Conservation (phyloP, 2,113 vertebrate genomes). For the Plecotus auritus region DNA sequence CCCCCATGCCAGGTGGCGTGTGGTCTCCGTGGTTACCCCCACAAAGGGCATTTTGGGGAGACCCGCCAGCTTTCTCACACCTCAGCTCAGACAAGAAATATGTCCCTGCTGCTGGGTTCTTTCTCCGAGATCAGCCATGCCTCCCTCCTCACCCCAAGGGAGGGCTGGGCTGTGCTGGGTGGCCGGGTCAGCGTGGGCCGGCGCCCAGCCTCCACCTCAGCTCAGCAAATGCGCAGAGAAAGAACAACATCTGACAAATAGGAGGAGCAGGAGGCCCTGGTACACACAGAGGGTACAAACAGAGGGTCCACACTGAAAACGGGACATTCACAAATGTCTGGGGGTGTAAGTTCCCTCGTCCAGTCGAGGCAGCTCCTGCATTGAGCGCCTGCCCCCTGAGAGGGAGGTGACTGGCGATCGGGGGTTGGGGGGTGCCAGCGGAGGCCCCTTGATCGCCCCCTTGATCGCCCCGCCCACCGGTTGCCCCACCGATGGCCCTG, state of each 20-base stretch:
- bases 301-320: not conserved
- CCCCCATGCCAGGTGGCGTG: rapidly evolving
- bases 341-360: not conserved
- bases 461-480: no score
- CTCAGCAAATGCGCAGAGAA: rapidly evolving
- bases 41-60: not conserved
- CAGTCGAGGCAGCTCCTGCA: no score
- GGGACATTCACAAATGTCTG: not conserved
- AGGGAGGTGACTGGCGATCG: no score
- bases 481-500: no score
- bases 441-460: no score
- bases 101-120: not conserved
- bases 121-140: not conserved
- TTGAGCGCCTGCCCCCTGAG: no score
- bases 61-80: not conserved
- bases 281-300: not conserved
- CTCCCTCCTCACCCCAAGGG: no score
- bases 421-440: no score
- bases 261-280: no score
- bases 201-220: rapidly evolving
- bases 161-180: not conserved
- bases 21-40: rapidly evolving
- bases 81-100: not conserved
- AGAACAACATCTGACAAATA: not conserved
- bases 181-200: rapidly evolving